Evolutionary conservation across 2,113 vertebrate species (phyloP), one percentile per base, ranked within the genome.

Genomic region (Zonotrichia leucophrys): DNA sequence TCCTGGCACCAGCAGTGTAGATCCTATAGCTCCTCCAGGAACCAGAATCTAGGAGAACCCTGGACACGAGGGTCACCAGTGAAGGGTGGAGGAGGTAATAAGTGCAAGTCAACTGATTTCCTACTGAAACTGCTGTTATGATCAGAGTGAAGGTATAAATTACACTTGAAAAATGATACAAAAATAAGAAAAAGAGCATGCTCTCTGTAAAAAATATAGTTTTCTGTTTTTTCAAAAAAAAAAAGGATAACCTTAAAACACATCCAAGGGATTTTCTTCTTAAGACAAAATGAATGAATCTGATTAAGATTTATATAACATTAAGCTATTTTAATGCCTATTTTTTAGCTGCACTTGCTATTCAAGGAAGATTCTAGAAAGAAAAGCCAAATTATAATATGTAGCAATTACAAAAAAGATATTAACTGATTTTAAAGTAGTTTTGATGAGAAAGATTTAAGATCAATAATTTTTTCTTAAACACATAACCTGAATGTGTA

Each of bases 171-270:
- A 96, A 98, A 98, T 95, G 96, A 97, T 98, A 98, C 83, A 98
- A 98, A 98, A 98, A 98, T 98, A 98, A 98, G 97, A 97, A 98
- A 98, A 97, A 94, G 95, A 96, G 92, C 95, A 97, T 96, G 95
- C 96, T 97, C 97, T 97, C 96, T 96, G 97, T 98, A 98, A 97
- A 98, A 98, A 98, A 98, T 98, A 98, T 85, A 98, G 95, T 97
- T 89, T 96, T 97, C 95, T 97, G 95, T 97, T 97, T 97, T 91
- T 96, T 95, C 49, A 94, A 98, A 63, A 72, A 56, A 56, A 66
- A 95, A 88, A 94, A 55, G 47, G 60, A 95, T 89, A 87, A 93
- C 52, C 72, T 96, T 85, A 60, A 83, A 83, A 79, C 81, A 96
- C 64, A 80, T 41, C 66, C 83, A 72, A 55, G 66, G 81, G 92